These are phyloP conservation scores for Falco biarmicus DNA, from an alignment of 2,797 vertebrate genomes.

Conservation along the genomic window DNA sequence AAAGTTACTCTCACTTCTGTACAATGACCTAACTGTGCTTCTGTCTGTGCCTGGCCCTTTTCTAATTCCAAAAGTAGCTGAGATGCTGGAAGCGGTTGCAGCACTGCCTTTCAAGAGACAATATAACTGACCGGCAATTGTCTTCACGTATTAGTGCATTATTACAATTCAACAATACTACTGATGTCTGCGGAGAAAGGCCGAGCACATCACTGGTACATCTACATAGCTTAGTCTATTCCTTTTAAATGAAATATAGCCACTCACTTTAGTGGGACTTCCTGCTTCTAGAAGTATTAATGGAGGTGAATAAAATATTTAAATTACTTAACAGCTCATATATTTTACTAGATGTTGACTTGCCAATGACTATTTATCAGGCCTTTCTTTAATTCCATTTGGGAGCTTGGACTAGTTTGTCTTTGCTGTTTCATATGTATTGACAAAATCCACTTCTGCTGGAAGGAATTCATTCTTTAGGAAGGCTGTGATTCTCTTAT, in stretches of 20 bases:
- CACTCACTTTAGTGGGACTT: neutral
- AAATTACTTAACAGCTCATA: neutral
- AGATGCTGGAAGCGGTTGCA: neutral
- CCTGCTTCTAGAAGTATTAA: neutral
- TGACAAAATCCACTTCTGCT: conserved; percentile 39
- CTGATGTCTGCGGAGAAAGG: neutral
- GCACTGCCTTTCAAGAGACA: neutral
- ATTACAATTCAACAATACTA: neutral
- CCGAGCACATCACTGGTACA: neutral
- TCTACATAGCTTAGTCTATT: neutral
- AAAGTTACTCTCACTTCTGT: conserved; percentile 7
- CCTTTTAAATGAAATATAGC: neutral
- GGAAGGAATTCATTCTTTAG: neutral
- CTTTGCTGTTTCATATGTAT: neutral
- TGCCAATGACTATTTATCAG: conserved; percentile 29
- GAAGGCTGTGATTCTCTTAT: conserved; percentile 9
- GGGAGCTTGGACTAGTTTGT: neutral
- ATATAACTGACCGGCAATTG: neutral
- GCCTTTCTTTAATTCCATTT: conserved; percentile 6
- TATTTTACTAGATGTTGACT: conserved; percentile 11
- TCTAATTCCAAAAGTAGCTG: neutral
- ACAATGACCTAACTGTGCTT: neutral
- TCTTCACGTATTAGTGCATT: neutral
- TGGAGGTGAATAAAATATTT: conserved; percentile 38
- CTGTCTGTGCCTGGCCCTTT: neutral